Evolutionary conservation across 1,140 invertebrate genomes (phyloP), one percentile per base, ranked within the genome.

Genomic region (Epicauta chinensis): DNA sequence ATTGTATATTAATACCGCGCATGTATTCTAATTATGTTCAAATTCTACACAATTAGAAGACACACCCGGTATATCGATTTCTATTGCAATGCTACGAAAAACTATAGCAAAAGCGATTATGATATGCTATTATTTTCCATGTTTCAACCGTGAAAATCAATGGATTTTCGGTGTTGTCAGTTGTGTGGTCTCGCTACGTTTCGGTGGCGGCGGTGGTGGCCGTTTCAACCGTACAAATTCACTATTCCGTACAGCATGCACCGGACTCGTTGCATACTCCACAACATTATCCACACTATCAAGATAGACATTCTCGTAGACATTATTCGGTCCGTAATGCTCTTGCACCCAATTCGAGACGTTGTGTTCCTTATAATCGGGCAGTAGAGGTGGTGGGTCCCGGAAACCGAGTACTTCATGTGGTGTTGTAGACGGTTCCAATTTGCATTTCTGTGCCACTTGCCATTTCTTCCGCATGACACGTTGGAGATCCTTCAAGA

Each of bases 401-500:
- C 91, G 72, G 62, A 95, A 94, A 1, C 92, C 92, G 0, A 95
- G 76, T 0, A 95, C 90, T 65, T 93, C 89, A 64, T 93, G 89
- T 0, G 91, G 90, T 13, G 88, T 91, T 0, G 88, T 89, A 9
- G 85, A 81, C 12, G 82, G 80, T 65, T 93, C 89, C 1, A 84
- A 67, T 70, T 91, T 90, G 64, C 91, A 93, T 62, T 93, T 93
- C 58, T 95, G 89, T 0, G 90, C 89, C 1, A 92, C 89, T 66
- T 93, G 89, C 91, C 91, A 93, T 63, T 95, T 95, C 59, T 93
- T 93, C 40, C 88, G 80, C 87, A 94, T 93, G 0, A 94, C 91
- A 38, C 90, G 75, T 59, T 94, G 90, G 5, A 94, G 73, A 70
- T 94, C 91, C 64, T 85, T 85, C 6, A 94, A 72, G 61, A 95